Percentiles rank a stretch among this genome's conserved stretches.
These are phyloP conservation scores for Electrona antarctica DNA, from an alignment of 2,113 vertebrate genomes.

Conservation along the genomic window DNA sequence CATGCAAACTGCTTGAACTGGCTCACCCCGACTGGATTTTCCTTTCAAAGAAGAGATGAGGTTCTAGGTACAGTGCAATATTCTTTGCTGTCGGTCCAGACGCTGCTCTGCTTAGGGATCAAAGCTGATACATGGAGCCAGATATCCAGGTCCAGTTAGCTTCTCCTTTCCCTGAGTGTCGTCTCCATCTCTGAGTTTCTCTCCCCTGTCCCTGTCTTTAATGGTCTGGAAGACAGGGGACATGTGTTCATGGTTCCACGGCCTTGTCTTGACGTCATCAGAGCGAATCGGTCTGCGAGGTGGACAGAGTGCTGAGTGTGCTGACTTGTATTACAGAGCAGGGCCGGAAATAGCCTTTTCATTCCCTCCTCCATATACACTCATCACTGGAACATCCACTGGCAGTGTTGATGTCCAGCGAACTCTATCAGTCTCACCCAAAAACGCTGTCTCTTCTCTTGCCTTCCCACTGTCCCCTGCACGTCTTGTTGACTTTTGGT, in stretches of 20 bases:
- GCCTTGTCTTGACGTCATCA: slow-evolving; percentile 23
- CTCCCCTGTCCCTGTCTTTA: slow-evolving; percentile 23
- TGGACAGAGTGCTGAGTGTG: background rate
- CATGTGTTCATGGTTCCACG: slow-evolving; percentile 38
- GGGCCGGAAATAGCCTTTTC: slow-evolving; percentile 12
- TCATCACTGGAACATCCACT: slow-evolving; percentile 42
- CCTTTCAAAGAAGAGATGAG: slow-evolving; percentile 34
- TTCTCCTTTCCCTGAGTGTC: slow-evolving; percentile 21
- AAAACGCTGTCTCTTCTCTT: slow-evolving; percentile 40
- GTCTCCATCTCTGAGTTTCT: background rate
- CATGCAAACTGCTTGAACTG: background rate
- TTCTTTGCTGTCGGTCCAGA: slow-evolving; percentile 31
- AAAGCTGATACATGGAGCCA: slow-evolving; percentile 51
- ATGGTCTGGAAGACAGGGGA: slow-evolving; percentile 29
- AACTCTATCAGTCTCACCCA: slow-evolving; percentile 51
- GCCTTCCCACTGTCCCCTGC: slow-evolving; percentile 11
- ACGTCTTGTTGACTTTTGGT: slow-evolving; percentile 3
- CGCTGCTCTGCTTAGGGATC: slow-evolving; percentile 43
- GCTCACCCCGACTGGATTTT: slow-evolving; percentile 45
- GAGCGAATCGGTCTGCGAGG: slow-evolving; percentile 15
- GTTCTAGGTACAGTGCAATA: slow-evolving; percentile 24
- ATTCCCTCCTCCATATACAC: slow-evolving; percentile 17
- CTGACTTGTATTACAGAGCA: slow-evolving; percentile 8
- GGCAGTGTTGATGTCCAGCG: slow-evolving; percentile 51
- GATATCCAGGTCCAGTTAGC: slow-evolving; percentile 21